A percentile compares a stretch with the other conserved stretches of the same genome.
Conservation (phyloP, 2,113 vertebrate species). For the Coturnix japonica region DNA sequence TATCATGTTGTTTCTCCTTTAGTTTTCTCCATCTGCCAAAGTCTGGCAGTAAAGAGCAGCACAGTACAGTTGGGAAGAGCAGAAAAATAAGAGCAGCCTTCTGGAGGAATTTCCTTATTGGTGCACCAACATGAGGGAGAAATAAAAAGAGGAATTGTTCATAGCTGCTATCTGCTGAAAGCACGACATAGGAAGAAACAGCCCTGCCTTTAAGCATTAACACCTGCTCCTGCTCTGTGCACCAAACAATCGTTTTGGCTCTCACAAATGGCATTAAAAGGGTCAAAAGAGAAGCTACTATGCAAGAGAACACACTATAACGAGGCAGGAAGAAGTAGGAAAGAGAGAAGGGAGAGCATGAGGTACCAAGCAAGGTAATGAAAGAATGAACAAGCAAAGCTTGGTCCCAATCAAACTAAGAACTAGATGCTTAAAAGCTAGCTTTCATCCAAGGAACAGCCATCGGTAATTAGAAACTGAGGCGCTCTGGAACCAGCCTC, state of each 20-base stretch:
- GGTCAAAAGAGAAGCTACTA: neutral
- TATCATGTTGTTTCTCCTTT: neutral
- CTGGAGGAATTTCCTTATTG: neutral
- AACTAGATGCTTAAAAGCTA: neutral
- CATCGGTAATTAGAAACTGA: conserved; percentile 36
- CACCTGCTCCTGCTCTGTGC: conserved; percentile 38
- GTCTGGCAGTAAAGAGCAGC: neutral
- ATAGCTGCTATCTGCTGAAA: neutral
- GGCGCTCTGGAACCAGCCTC: conserved; percentile 49
- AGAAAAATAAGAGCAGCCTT: neutral
- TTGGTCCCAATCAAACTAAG: neutral
- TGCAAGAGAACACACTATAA: neutral
- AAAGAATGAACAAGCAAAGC: neutral
- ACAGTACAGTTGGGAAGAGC: neutral
- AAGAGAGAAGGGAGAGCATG: neutral
- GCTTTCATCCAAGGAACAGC: conserved; percentile 20
- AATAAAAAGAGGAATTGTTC: neutral
- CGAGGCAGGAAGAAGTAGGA: neutral
- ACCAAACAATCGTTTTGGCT: neutral
- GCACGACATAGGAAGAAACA: neutral
- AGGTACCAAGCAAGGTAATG: neutral
- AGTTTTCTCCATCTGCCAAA: neutral
- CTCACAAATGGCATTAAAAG: neutral
- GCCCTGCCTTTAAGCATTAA: neutral
- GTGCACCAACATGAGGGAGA: neutral